These are phyloP conservation scores for Zaprionus ornatus DNA, from an alignment of 1,140 invertebrate genomes.

Conservation along the genomic window DNA sequence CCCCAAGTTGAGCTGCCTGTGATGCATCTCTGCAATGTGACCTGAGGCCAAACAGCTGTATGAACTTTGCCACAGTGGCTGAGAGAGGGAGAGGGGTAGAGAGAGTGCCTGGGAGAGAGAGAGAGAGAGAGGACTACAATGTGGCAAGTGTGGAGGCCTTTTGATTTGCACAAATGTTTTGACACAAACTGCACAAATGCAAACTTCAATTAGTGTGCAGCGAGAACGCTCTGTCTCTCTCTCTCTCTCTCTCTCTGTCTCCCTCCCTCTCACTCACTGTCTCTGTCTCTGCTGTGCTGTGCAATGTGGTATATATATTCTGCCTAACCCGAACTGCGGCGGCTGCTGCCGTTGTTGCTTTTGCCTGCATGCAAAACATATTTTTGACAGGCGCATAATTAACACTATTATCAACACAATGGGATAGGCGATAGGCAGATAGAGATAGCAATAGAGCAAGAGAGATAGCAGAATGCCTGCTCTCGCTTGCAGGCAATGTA, in stretches of 20 bases:
- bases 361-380: slow-evolving; percentile 36
- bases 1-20: slow-evolving; percentile 8
- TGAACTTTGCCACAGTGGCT: background rate
- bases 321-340: background rate
- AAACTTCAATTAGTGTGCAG: slow-evolving; percentile 68
- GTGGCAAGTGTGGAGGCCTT: slow-evolving; percentile 15
- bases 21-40: slow-evolving; percentile 4
- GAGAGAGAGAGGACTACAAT: background rate
- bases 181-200: slow-evolving; percentile 58
- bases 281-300: background rate
- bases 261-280: background rate
- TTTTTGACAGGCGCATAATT: slow-evolving; percentile 76
- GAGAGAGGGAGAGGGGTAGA: background rate
- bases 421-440: background rate
- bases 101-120: too few species aligned
- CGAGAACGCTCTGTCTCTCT: background rate
- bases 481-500: slow-evolving; percentile 41
- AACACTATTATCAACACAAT: slow-evolving; percentile 72
- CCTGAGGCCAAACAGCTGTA: slow-evolving; percentile 44
- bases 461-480: background rate
- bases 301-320: background rate
- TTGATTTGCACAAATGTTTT: slow-evolving; percentile 61
- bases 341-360: slow-evolving; percentile 12
- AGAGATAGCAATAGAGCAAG: background rate
- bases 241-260: too few species aligned